These are phyloP conservation scores for Gambusia holbrooki DNA, from an alignment of 2,113 vertebrate genomes.

Conservation along the genomic window DNA sequence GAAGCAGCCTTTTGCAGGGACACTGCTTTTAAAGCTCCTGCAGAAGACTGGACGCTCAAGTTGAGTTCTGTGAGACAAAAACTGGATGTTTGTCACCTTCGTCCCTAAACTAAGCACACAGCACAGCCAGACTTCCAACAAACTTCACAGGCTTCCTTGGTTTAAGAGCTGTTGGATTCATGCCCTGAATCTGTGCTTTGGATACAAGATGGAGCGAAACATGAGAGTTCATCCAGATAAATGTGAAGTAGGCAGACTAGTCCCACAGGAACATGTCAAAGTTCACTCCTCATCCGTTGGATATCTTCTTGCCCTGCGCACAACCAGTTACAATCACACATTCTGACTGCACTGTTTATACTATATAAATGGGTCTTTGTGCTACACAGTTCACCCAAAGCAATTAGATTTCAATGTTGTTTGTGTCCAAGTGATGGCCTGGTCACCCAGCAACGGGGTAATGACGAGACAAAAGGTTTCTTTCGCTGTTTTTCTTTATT, in stretches of 20 bases:
- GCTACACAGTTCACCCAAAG: conserved; percentile 33
- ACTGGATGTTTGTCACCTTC: conserved; percentile 53
- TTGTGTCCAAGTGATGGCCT: conserved; percentile 20
- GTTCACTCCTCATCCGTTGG: conserved; percentile 20
- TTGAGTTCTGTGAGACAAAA: conserved; percentile 26
- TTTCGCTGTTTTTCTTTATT: conserved; percentile 1
- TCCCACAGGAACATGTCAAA: conserved; percentile 17
- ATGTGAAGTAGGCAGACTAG: conserved; percentile 7
- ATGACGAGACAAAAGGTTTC: conserved; percentile 12
- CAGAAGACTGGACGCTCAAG: conserved; percentile 38
- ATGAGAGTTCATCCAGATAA: conserved; percentile 30
- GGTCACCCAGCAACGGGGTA: background rate
- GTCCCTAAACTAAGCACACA: conserved; percentile 50
- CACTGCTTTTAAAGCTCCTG: conserved; percentile 32
- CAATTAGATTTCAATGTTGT: conserved; percentile 5
- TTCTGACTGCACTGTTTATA: conserved; percentile 47
- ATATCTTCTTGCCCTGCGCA: conserved; percentile 29
- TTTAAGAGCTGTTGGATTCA: conserved; percentile 50
- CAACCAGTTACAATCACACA: conserved; percentile 67
- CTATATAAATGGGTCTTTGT: conserved; percentile 36
- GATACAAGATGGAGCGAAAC: conserved; percentile 25
- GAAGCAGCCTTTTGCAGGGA: conserved; percentile 29
- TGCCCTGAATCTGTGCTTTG: conserved; percentile 16
- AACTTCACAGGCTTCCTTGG: conserved; percentile 52
- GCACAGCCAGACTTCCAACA: conserved; percentile 38